These are phyloP conservation scores for Euura saliciscinereae DNA, from an alignment of 1,140 invertebrate species.

Conservation along the genomic window DNA sequence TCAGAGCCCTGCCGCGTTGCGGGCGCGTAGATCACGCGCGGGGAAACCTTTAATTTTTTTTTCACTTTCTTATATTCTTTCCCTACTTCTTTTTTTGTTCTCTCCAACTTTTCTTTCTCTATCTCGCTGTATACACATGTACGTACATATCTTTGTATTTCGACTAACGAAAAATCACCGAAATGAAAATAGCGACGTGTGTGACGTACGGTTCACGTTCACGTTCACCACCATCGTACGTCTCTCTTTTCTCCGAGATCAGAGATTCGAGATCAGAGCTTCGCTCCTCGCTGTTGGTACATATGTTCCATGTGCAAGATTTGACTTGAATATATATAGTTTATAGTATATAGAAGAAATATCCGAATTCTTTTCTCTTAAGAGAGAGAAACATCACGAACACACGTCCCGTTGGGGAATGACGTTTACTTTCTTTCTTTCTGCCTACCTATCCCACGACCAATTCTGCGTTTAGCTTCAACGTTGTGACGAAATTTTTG, in stretches of 20 bases:
- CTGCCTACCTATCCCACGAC: too few relatives aligned
- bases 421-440: constrained; percentile 10
- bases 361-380: constrained; percentile 7
- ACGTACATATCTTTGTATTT: not conserved
- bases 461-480: too few relatives aligned
- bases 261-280: too few relatives aligned
- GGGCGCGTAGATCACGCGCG: constrained; percentile 26
- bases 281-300: too few relatives aligned
- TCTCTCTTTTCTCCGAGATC: too few relatives aligned
- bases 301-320: too few relatives aligned
- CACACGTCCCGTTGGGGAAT: constrained; percentile 35
- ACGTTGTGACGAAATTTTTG: too few relatives aligned
- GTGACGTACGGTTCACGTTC: too few relatives aligned
- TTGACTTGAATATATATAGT: too few relatives aligned
- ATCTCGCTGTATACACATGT: not conserved
- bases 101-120: constrained; percentile 8
- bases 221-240: too few relatives aligned
- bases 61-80: constrained; percentile 23
- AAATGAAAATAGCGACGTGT: constrained; percentile 38
- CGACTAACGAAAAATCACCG: constrained; percentile 34
- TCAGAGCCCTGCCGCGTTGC: constrained; percentile 30
- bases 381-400: constrained; percentile 19
- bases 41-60: constrained; percentile 16
- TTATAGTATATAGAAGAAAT: not conserved
- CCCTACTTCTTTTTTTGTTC: not conserved